A percentile compares a stretch with the other conserved stretches of the same genome.
phyloP scores from a whole-genome alignment of 2,113 vertebrate genomes.

The Mugil cephalus region DNA sequence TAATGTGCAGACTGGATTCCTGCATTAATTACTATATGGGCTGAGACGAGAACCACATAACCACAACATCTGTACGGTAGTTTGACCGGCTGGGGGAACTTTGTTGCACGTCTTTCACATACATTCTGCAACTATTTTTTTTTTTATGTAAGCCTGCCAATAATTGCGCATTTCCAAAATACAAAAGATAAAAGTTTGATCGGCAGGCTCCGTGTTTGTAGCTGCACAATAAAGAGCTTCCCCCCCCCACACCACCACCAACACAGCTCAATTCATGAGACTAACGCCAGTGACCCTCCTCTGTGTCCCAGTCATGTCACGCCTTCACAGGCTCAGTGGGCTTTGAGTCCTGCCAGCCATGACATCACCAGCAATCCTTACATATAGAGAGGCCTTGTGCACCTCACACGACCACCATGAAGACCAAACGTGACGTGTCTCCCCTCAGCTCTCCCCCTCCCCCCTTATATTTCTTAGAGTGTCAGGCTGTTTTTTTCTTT shows the following conservation, averaged over 20 bases:
- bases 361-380: constrained; percentile 62
- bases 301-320: constrained; percentile 57
- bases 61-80: too few relatives aligned
- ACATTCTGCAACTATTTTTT: too few relatives aligned
- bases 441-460: constrained; percentile 12
- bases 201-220: constrained; percentile 37
- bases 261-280: constrained; percentile 54
- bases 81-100: too few relatives aligned
- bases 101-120: too few relatives aligned
- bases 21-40: too few relatives aligned
- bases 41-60: too few relatives aligned
- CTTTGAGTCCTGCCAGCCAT: constrained; percentile 57
- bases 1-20: too few relatives aligned
- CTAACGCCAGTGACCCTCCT: constrained; percentile 57
- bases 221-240: constrained; percentile 7
- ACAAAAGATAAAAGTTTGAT: too few relatives aligned
- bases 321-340: constrained; percentile 53
- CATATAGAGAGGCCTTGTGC: constrained; percentile 59
- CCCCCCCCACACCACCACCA: too few relatives aligned
- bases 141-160: too few relatives aligned
- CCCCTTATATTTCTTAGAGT: neutral
- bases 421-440: constrained; percentile 29
- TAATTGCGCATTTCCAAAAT: neutral
- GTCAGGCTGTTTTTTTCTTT: constrained; percentile 1
- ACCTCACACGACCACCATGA: constrained; percentile 7